Evolutionary conservation across 2,888 invertebrate genomes (phyloP), one percentile per base, ranked within the genome.

Genomic region (Tiphia femorata): DNA sequence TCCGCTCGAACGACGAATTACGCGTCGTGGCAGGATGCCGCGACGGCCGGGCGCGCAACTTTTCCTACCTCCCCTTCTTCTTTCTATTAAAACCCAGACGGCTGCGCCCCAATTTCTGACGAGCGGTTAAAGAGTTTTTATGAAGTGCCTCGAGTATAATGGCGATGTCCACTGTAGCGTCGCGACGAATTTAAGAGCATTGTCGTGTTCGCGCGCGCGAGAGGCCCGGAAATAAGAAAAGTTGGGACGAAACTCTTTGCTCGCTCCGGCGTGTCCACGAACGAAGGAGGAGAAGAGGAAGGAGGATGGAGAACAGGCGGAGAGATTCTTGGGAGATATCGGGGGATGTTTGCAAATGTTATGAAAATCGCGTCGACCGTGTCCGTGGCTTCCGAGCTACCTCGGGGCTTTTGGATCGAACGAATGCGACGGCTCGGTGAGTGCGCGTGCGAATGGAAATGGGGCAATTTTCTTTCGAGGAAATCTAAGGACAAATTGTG

Each of bases 181-280:
- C 62, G 60, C 61, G 52, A 72, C 68, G 76, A 77, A 80, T 80
- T 81, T 81, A 80, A 79, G 78, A 79, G 81, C 79, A 81, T 80
- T 78, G 77, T 78, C 78, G 75, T 80, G 78, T 79, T n/a, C n/a
- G n/a, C n/a, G n/a, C 65, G 70, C 52, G 58, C 41, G 60, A 38
- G 52, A 67, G 53, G 58, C 63, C 66, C 58, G 70, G 71, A 78
- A 80, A 80, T 78, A 79, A 78, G 77, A 78, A 79, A 79, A 79
- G 72, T 76, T 65, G 58, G 64, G 67, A 73, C 67, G 70, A 72
- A 72, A 66, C 64, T 66, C 61, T 50, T 59, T 46, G 56, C 61
- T 20, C 49, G 23, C 12, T 17, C 30, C 19, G 23, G 20, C 14
- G 42, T 46, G 30, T 40, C 14, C n/a, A 10, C 49, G 44, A 58